A percentile compares a stretch with the other conserved stretches of the same genome.
These are phyloP conservation scores for Gallinago solitaria DNA, from an alignment of 2,797 vertebrate genomes.

Conservation along the genomic window DNA sequence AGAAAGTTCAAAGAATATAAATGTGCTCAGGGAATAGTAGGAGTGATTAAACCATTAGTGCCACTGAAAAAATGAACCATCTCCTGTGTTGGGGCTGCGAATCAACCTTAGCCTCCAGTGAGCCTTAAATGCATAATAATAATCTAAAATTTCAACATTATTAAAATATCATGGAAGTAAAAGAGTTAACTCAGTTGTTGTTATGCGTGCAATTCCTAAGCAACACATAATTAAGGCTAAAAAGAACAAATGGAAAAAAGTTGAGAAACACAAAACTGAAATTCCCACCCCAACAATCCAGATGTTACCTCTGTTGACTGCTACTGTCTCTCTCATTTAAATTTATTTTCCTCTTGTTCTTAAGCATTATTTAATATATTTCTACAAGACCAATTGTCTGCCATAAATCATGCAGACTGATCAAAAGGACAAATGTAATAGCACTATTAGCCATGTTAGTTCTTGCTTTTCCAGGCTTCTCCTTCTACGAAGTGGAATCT, in stretches of 20 bases:
- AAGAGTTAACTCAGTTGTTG: neutral
- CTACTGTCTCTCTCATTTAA: neutral
- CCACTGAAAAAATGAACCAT: neutral
- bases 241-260: neutral
- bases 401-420: neutral
- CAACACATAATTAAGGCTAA: neutral
- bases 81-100: neutral
- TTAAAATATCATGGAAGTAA: neutral
- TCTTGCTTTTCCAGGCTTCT: neutral
- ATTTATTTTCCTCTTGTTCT: neutral
- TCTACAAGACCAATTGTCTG: neutral
- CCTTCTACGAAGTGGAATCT: neutral
- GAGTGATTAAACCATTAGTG: conserved; percentile 34
- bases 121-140: neutral
- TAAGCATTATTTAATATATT: neutral
- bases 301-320: neutral
- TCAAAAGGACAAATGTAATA: neutral
- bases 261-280: neutral
- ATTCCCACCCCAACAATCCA: neutral
- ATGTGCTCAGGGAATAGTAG: neutral
- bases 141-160: neutral
- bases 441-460: neutral
- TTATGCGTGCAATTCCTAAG: neutral
- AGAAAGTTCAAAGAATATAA: conserved; percentile 31
- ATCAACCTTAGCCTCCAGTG: neutral